phyloP scores from a whole-genome alignment of 2,113 vertebrate species.

The Sinocyclocheilus maitianheensis region DNA sequence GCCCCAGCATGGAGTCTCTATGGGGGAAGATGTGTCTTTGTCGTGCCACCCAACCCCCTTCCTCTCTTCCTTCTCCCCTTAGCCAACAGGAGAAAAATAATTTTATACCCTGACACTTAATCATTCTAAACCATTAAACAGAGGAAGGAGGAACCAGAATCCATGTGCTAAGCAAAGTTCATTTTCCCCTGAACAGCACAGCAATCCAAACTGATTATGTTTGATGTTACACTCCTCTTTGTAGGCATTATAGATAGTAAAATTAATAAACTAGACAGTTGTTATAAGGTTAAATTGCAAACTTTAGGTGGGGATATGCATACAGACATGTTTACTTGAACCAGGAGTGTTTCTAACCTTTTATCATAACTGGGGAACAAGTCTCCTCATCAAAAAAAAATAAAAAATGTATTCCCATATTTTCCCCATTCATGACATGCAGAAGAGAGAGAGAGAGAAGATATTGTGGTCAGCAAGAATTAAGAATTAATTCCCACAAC shows the following conservation, averaged over 20 bases:
- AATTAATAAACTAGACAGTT: background rate
- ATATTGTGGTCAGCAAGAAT: too few relatives aligned
- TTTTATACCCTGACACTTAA: constrained; percentile 45
- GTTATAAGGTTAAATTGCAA: background rate
- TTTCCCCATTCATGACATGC: too few relatives aligned
- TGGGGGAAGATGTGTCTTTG: constrained; percentile 51
- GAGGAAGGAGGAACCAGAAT: constrained; percentile 38
- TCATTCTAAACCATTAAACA: constrained; percentile 46
- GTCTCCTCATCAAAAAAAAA: too few relatives aligned
- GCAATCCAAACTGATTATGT: background rate
- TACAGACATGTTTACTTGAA: background rate
- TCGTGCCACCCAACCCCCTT: constrained; percentile 48
- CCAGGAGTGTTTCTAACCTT: background rate
- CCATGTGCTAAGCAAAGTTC: constrained; percentile 6
- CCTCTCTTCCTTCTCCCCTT: constrained; percentile 24
- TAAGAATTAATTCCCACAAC: too few relatives aligned
- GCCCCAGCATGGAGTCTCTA: constrained; percentile 47
- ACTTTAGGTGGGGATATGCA: background rate
- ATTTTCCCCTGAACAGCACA: background rate
- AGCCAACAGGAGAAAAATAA: constrained; percentile 35
- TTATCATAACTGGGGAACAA: background rate
- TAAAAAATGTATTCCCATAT: too few relatives aligned
- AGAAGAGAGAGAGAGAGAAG: too few relatives aligned
- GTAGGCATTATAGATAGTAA: background rate
- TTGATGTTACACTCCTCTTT: background rate